Conservation (phyloP, 2,888 invertebrate genomes). For the Lasiommata megera region DNA sequence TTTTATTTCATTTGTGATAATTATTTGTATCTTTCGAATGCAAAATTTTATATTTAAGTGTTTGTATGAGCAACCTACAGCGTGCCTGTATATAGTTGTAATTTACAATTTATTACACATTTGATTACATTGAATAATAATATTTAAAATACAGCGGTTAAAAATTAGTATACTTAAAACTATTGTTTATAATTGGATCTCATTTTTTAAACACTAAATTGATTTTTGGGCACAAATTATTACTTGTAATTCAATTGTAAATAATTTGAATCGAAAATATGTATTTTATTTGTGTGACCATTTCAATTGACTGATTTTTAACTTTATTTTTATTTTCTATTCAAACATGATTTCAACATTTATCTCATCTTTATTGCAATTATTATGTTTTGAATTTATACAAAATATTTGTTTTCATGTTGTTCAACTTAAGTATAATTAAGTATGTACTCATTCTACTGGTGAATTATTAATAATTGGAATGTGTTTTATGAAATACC, state of each 20-base stretch:
- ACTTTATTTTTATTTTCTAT: background rate
- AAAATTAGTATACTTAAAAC: too few relatives aligned
- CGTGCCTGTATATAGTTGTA: background rate
- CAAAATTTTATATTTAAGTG: background rate
- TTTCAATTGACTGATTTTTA: background rate
- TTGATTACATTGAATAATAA: background rate
- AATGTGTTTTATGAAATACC: too few relatives aligned
- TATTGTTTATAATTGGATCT: too few relatives aligned
- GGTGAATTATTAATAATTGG: too few relatives aligned
- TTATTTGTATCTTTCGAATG: background rate
- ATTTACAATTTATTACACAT: background rate
- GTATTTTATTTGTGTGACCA: slow-evolving; percentile 9
- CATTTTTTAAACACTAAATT: background rate
- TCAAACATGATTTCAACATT: background rate
- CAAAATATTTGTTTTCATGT: too few relatives aligned
- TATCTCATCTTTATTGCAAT: background rate
- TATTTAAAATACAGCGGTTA: too few relatives aligned
- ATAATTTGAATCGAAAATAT: background rate
- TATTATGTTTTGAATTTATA: too few relatives aligned
- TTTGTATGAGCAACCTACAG: background rate
- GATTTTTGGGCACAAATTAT: background rate
- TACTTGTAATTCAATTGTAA: background rate
- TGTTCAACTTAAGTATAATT: too few relatives aligned
- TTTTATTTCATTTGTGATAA: background rate
- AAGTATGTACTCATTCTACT: too few relatives aligned